These are phyloP conservation scores for Lepetodrilus schrolli DNA, from an alignment of 2,888 invertebrate species.

Conservation along the genomic window DNA sequence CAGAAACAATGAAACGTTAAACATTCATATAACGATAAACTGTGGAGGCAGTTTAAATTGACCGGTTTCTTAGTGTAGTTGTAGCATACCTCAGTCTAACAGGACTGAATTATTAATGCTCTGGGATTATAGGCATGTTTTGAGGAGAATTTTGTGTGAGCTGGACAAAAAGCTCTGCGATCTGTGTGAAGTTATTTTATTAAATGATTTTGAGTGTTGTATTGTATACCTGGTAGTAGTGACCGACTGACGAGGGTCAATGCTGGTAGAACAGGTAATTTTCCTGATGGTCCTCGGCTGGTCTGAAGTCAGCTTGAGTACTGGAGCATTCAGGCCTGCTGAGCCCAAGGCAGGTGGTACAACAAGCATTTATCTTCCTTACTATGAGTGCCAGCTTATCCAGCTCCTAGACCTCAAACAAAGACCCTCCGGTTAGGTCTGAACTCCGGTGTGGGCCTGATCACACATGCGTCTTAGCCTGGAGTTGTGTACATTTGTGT, in stretches of 20 bases:
- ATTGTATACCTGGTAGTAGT: no score
- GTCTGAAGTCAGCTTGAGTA: no score
- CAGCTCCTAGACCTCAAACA: neutral
- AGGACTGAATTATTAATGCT: neutral
- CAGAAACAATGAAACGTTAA: neutral
- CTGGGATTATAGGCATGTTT: neutral
- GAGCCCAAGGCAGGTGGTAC: neutral
- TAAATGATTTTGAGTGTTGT: no score
- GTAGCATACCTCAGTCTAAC: neutral
- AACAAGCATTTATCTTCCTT: slow-evolving; percentile 1
- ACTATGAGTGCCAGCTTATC: neutral
- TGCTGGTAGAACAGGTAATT: no score
- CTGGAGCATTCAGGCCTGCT: no score
- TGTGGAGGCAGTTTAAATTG: neutral
- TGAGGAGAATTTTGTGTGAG: no score
- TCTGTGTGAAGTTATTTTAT: no score
- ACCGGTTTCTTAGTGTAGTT: no score
- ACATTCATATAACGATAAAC: neutral
- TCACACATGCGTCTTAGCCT: neutral
- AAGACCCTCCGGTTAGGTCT: neutral
- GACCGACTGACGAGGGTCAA: no score
- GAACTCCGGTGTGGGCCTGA: neutral
- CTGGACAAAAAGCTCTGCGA: no score
- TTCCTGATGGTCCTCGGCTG: no score
- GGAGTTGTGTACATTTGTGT: slow-evolving; percentile 7